These are phyloP conservation scores for Artibeus lituratus DNA, from an alignment of 2,797 vertebrate genomes.

Conservation along the genomic window DNA sequence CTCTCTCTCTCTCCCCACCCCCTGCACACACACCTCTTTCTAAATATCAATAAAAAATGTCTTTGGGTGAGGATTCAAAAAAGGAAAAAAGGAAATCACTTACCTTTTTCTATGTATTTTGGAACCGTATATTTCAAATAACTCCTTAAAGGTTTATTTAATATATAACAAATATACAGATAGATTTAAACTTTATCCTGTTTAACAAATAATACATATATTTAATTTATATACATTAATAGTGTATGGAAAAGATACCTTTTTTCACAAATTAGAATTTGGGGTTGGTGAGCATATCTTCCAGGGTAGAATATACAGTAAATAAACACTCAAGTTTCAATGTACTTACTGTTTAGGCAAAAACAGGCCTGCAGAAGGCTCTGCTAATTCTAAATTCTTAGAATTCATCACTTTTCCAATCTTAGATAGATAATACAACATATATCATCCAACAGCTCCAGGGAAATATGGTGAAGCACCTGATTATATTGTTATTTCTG, in stretches of 20 bases:
- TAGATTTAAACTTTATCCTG: background rate
- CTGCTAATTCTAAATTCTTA: background rate
- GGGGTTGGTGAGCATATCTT: background rate
- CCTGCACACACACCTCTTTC: background rate
- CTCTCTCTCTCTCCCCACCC: no score
- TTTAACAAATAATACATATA: background rate
- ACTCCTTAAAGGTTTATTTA: slow-evolving; percentile 11
- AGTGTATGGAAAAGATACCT: background rate
- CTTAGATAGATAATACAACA: background rate
- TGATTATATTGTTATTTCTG: background rate
- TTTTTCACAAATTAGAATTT: slow-evolving; percentile 15
- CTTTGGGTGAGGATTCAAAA: background rate
- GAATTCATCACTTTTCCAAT: slow-evolving; percentile 8
- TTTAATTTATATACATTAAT: slow-evolving; percentile 4
- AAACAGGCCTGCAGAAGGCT: background rate
- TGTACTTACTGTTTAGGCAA: background rate
- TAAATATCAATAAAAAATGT: background rate
- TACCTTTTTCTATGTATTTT: slow-evolving; percentile 17
- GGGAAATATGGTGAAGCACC: background rate
- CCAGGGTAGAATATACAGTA: background rate
- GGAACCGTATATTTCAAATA: background rate
- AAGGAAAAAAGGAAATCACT: background rate
- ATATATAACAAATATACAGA: background rate
- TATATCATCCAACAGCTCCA: background rate
- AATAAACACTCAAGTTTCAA: background rate